phyloP scores from a whole-genome alignment of 1,140 invertebrate genomes.

The Conopomorpha cramerella region DNA sequence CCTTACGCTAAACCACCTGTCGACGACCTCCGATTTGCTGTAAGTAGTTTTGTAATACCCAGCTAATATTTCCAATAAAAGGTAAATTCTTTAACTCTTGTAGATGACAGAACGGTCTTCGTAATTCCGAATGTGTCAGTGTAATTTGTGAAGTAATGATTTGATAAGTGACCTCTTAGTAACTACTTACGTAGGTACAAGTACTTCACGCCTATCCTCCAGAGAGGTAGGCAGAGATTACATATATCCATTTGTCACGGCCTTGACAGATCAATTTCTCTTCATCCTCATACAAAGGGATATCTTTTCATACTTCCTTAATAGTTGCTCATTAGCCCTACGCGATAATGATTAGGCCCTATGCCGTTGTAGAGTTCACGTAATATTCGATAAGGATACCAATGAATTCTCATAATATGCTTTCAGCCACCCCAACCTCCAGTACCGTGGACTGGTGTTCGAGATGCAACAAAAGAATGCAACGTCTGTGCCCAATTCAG shows the following conservation, averaged over 20 bases:
- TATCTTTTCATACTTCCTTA: too few species aligned
- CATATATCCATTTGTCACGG: too few species aligned
- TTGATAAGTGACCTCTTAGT: background rate
- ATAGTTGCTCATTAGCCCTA: too few species aligned
- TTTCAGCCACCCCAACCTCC: constrained; percentile 34
- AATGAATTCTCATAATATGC: background rate
- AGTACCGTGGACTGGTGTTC: constrained; percentile 44
- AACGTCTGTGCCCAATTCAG: constrained; percentile 37
- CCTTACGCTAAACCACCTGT: constrained; percentile 58
- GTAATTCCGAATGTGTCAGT: background rate
- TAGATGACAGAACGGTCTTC: too few species aligned
- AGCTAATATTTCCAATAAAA: too few species aligned
- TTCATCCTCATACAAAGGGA: background rate
- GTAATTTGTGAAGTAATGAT: background rate
- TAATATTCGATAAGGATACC: too few species aligned
- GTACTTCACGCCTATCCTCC: too few species aligned
- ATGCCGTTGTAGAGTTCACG: too few species aligned
- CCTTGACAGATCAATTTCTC: too few species aligned
- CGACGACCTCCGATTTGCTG: constrained; percentile 43
- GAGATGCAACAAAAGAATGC: constrained; percentile 39
- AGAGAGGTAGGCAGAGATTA: too few species aligned
- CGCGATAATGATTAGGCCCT: too few species aligned
- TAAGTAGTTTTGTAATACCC: constrained; percentile 2
- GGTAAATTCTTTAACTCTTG: background rate
- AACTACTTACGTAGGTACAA: background rate